Percentiles rank a stretch among this genome's conserved stretches.
These are phyloP conservation scores for Geococcyx californianus DNA, from an alignment of 2,113 vertebrate species.

Conservation along the genomic window DNA sequence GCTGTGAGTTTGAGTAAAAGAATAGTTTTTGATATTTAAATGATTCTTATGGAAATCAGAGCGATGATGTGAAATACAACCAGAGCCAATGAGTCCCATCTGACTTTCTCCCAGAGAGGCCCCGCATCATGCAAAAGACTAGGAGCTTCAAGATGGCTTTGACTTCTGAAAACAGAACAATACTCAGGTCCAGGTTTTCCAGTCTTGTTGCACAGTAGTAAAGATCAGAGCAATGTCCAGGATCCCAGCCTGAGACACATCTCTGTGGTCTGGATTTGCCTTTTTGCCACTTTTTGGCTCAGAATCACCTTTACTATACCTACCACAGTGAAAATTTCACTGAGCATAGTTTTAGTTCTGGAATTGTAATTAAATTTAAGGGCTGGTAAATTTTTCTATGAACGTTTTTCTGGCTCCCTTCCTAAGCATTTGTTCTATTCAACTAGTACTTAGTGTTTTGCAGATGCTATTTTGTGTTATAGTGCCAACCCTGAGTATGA, in stretches of 20 bases:
- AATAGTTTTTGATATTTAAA: not conserved
- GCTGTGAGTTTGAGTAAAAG: not conserved
- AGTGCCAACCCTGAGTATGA: not conserved
- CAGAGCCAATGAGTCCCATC: not conserved
- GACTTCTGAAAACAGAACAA: not conserved
- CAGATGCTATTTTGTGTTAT: slow-evolving; percentile 16
- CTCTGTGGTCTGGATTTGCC: not conserved
- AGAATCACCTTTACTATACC: not conserved
- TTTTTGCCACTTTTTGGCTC: not conserved
- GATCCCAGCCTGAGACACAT: not conserved
- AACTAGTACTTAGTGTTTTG: slow-evolving; percentile 29
- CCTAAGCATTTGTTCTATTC: slow-evolving; percentile 39
- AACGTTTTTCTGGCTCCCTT: slow-evolving; percentile 39
- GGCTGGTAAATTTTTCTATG: slow-evolving; percentile 32
- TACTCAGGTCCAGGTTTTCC: not conserved
- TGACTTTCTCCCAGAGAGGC: not conserved
- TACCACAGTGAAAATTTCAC: not conserved
- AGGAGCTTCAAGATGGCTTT: not conserved
- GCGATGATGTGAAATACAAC: not conserved
- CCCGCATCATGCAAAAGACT: fast-evolving
- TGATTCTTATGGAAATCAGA: not conserved
- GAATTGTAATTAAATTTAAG: slow-evolving; percentile 47
- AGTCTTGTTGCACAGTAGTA: not conserved
- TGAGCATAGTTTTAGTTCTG: slow-evolving; percentile 21
- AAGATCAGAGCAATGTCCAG: not conserved